Conservation (phyloP, 2,888 invertebrate genomes). For the Erebia ligea region DNA sequence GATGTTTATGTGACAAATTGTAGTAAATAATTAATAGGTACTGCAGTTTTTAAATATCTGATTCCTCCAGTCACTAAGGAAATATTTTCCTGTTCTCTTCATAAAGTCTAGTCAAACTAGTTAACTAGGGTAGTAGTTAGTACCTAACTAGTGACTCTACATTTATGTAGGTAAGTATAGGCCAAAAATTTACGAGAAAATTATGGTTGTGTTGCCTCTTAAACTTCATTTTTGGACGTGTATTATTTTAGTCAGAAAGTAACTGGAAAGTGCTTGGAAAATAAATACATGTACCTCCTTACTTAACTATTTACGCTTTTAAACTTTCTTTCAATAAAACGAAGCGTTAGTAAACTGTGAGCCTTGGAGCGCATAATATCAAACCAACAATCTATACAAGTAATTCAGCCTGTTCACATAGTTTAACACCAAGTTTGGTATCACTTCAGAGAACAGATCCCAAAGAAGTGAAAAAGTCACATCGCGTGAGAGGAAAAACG, state of each 20-base stretch:
- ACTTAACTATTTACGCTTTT: no score
- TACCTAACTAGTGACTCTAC: no score
- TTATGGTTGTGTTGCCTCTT: no score
- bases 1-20: constrained; percentile 19
- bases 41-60: not conserved
- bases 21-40: not conserved
- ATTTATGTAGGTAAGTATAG: no score
- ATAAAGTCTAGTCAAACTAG: not conserved
- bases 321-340: not conserved
- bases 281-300: no score
- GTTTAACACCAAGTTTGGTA: constrained; percentile 44
- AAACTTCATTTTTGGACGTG: no score
- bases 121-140: no score
- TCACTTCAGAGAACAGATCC: constrained; percentile 54
- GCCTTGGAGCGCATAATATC: not conserved
- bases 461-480: constrained; percentile 62
- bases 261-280: no score
- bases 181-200: no score
- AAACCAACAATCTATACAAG: not conserved
- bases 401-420: constrained; percentile 13
- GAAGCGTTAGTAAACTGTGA: not conserved
- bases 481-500: constrained; percentile 81
- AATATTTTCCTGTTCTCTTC: not conserved
- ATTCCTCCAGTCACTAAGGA: not conserved
- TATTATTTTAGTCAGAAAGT: no score